Evolutionary conservation across 2,797 vertebrate species (phyloP).

Genomic region (Melopsittacus undulatus): DNA sequence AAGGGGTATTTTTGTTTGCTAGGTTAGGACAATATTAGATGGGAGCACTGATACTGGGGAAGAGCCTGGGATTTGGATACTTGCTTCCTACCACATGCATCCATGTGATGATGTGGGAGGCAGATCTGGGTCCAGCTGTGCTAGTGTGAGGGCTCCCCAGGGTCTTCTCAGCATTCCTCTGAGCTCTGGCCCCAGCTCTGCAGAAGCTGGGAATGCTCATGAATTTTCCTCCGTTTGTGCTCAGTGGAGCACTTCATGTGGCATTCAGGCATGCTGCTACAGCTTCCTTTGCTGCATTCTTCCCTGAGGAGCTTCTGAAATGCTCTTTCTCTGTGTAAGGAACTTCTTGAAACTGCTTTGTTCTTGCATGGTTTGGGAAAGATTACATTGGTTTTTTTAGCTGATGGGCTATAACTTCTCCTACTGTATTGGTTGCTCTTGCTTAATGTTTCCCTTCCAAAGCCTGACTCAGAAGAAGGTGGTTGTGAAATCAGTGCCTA

Average conservation of each 20-base stretch:
- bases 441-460: constrained; percentile 50
- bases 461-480: constrained; percentile 13
- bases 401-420: constrained; percentile 42
- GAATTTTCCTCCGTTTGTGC: not conserved
- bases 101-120: not conserved
- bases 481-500: constrained; percentile 51
- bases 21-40: not conserved
- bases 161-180: not conserved
- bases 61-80: not conserved
- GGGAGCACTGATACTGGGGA: not conserved
- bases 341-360: constrained; percentile 32
- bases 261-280: not conserved
- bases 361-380: constrained; percentile 20
- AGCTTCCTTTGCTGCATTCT: constrained; percentile 5
- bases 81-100: not conserved
- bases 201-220: not conserved
- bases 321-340: not conserved
- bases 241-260: constrained; percentile 12
- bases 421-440: constrained; percentile 41
- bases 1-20: fast-evolving
- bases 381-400: not conserved
- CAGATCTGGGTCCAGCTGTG: not conserved
- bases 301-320: constrained; percentile 1
- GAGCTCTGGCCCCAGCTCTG: not conserved
- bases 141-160: not conserved